A percentile compares a stretch with the other conserved stretches of the same genome.
Evolutionary conservation across 2,113 vertebrate species (phyloP).

Genomic region (Onychostoma macrolepis): DNA sequence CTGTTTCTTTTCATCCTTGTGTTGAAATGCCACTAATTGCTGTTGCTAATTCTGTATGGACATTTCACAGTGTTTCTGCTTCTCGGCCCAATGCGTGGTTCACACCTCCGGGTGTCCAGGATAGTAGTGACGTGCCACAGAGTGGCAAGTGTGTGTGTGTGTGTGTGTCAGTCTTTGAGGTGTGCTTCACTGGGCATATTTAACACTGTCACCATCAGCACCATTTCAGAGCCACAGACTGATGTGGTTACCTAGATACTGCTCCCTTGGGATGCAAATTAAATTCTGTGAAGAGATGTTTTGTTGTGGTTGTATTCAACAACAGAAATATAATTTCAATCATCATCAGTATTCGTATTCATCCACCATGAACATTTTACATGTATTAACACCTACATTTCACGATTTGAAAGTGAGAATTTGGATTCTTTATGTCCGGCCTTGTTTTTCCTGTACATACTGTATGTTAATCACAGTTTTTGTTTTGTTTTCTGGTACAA

Average conservation of each 20-base stretch:
- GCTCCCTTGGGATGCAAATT: slow-evolving; percentile 62
- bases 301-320: slow-evolving; percentile 54
- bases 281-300: slow-evolving; percentile 59
- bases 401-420: slow-evolving; percentile 3
- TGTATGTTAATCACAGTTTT: not conserved
- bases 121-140: slow-evolving; percentile 62
- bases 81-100: slow-evolving; percentile 64
- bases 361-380: not conserved
- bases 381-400: slow-evolving; percentile 2
- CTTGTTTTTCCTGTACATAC: not conserved
- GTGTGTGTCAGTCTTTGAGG: slow-evolving; percentile 62
- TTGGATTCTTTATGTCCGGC: not conserved
- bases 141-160: slow-evolving; percentile 55
- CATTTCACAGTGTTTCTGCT: slow-evolving; percentile 58
- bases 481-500: not conserved
- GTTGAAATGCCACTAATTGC: slow-evolving; percentile 61
- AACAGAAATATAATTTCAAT: slow-evolving; percentile 53
- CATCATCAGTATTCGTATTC: not conserved
- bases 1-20: slow-evolving; percentile 47
- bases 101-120: slow-evolving; percentile 69
- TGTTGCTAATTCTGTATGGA: slow-evolving; percentile 63
- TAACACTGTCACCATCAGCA: slow-evolving; percentile 68
- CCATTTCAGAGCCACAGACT: slow-evolving; percentile 55
- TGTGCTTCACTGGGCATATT: slow-evolving; percentile 75
- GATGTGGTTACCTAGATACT: slow-evolving; percentile 63